phyloP scores from a whole-genome alignment of 1,140 invertebrate species.

The Octopus bimaculoides region DNA sequence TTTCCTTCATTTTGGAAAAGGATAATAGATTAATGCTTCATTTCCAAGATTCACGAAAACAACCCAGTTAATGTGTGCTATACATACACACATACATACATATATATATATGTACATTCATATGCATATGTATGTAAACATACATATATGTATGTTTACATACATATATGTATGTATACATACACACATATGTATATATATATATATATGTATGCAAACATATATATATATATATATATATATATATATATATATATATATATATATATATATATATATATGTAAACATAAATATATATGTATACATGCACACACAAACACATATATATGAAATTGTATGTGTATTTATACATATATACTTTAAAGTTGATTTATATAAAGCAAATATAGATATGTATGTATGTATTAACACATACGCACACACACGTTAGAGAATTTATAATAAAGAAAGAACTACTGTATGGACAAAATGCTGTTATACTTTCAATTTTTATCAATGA shows the following conservation, averaged over 20 bases:
- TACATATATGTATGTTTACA: neutral
- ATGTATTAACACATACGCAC: no score
- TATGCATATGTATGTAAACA: neutral
- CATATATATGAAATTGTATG: neutral
- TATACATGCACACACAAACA: neutral
- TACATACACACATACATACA: neutral
- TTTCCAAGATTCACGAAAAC: constrained; percentile 11
- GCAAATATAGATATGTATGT: no score
- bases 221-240: neutral
- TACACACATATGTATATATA: neutral
- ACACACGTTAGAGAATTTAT: no score
- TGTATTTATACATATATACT: neutral
- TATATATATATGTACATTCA: neutral
- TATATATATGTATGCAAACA: neutral
- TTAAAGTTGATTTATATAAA: no score
- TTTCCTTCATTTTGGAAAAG: neutral
- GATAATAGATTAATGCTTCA: constrained; percentile 7
- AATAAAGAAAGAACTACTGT: no score
- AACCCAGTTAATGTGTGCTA: neutral
- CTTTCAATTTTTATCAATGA: no score
- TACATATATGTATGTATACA: neutral
- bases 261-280: neutral
- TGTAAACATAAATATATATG: neutral
- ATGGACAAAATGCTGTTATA: no score
- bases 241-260: neutral